Evolutionary conservation across 2,113 vertebrate species (phyloP).

Genomic region (Pongo abelii): DNA sequence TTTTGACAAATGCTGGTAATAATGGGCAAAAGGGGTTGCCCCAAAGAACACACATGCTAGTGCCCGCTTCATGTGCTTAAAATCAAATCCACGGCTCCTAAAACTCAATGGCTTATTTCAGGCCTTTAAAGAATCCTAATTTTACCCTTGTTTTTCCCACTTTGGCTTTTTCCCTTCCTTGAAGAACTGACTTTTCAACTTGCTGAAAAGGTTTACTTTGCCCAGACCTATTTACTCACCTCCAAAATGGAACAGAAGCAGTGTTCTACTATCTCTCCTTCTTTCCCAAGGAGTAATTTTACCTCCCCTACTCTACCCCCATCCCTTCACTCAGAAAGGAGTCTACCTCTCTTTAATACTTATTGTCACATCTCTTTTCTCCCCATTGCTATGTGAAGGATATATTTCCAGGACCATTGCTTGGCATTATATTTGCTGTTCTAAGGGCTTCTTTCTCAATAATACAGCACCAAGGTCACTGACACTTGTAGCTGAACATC

Average conservation of each 20-base stretch:
- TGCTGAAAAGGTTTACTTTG: neutral
- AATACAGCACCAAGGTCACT: neutral
- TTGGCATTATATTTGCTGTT: neutral
- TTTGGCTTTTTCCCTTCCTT: neutral
- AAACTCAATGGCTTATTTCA: neutral
- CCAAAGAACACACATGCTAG: neutral
- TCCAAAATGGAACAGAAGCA: neutral
- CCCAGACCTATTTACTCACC: neutral
- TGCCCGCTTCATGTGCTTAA: neutral
- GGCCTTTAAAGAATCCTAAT: neutral
- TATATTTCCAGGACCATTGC: neutral
- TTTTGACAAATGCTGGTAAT: neutral
- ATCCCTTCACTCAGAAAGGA: neutral
- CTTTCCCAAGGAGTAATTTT: neutral
- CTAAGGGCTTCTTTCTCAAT: neutral
- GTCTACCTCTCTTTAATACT: neutral
- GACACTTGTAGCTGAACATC: neutral
- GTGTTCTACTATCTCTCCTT: neutral
- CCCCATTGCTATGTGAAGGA: neutral
- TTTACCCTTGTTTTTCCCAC: neutral
- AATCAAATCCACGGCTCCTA: neutral
- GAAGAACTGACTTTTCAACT: conserved; percentile 12
- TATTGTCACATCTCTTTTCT: neutral
- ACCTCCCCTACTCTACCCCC: neutral
- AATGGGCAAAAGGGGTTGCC: neutral